These are phyloP conservation scores for Anguilla obscura DNA, from an alignment of 2,797 vertebrate species.

Conservation along the genomic window DNA sequence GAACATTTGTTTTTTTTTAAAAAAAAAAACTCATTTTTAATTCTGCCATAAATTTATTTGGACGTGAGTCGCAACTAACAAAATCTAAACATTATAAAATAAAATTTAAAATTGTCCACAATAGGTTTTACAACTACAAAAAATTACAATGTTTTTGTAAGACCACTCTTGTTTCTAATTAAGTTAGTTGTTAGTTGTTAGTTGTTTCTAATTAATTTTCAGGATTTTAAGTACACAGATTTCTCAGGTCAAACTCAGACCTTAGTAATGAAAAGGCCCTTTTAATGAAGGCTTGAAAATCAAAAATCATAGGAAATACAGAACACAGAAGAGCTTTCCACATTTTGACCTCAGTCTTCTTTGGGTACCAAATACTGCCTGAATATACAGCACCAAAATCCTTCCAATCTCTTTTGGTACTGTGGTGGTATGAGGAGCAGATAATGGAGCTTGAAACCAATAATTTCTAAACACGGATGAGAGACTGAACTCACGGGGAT, in stretches of 20 bases:
- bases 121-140: not conserved
- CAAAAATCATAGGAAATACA: no score
- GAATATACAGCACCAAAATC: not conserved
- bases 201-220: no score
- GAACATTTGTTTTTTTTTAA: no score
- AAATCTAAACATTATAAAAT: not conserved
- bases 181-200: no score
- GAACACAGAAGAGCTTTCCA: no score
- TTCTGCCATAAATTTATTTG: not conserved
- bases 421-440: not conserved
- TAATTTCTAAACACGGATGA: not conserved
- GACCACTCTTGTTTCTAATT: not conserved
- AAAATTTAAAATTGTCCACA: not conserved
- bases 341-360: no score
- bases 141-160: not conserved
- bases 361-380: no score
- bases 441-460: not conserved
- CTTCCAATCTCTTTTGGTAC: not conserved
- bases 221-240: no score
- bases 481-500: not conserved
- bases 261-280: not conserved
- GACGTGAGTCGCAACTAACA: not conserved
- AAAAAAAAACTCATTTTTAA: not conserved
- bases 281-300: no score
- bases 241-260: no score